Conservation (phyloP, 2,113 vertebrate genomes). For the Bombycilla garrulus region DNA sequence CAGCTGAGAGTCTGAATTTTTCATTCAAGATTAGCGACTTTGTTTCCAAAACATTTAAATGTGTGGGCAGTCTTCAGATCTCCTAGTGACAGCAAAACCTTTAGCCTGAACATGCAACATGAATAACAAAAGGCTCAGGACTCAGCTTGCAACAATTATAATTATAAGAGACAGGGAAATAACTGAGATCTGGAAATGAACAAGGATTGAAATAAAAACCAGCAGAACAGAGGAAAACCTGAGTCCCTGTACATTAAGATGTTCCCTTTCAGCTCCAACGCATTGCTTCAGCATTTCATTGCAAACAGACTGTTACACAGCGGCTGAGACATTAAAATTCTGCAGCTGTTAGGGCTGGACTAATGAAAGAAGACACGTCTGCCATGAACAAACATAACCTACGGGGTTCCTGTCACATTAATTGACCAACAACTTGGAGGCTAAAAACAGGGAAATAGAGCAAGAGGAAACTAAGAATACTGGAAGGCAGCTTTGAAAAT, state of each 20-base stretch:
- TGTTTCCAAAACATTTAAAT: constrained; percentile 7
- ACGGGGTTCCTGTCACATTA: constrained; percentile 17
- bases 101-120: neutral
- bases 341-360: neutral
- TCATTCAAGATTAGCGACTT: neutral
- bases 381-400: constrained; percentile 35
- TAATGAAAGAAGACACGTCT: constrained; percentile 19
- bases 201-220: neutral
- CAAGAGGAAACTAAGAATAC: constrained; percentile 13
- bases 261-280: neutral
- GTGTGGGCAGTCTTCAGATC: neutral
- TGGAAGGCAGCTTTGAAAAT: neutral
- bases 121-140: neutral
- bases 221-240: neutral
- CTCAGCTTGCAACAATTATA: neutral
- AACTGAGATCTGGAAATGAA: neutral
- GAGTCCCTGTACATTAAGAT: neutral
- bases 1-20: neutral
- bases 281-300: neutral
- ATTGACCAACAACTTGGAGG: constrained; percentile 19
- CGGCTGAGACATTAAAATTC: neutral
- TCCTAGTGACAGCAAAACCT: neutral
- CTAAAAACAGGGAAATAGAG: constrained; percentile 15
- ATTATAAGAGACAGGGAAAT: neutral
- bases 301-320: neutral